Percentiles rank a stretch among this genome's conserved stretches.
phyloP scores from a whole-genome alignment of 2,888 invertebrate species.

The Emesis furor region DNA sequence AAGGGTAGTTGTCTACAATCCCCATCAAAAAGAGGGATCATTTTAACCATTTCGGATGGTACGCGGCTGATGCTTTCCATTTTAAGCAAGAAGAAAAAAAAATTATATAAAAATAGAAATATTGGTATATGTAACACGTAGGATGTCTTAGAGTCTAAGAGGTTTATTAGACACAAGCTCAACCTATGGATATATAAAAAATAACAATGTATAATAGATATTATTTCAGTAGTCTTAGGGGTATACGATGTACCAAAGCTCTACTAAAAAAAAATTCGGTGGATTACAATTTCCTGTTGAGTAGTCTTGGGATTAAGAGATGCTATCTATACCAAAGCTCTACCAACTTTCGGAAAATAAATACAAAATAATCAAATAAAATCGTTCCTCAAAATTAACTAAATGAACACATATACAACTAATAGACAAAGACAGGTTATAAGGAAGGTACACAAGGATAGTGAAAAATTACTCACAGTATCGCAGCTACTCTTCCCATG shows the following conservation, averaged over 20 bases:
- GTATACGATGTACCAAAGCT: too few relatives aligned
- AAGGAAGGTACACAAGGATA: not conserved
- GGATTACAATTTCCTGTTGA: too few relatives aligned
- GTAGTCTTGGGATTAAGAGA: not conserved
- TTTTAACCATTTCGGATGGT: constrained; percentile 29
- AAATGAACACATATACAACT: not conserved
- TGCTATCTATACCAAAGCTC: not conserved
- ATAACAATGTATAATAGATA: too few relatives aligned
- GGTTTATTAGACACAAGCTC: too few relatives aligned
- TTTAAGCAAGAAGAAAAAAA: too few relatives aligned
- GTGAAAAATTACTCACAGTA: not conserved
- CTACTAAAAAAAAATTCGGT: too few relatives aligned
- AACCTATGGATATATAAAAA: too few relatives aligned
- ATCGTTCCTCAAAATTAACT: not conserved
- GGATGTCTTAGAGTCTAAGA: not conserved
- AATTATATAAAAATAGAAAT: too few relatives aligned
- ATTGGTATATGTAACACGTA: constrained; percentile 1
- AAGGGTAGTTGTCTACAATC: constrained; percentile 28
- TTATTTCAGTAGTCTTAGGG: too few relatives aligned
- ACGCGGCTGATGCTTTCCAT: constrained; percentile 29
- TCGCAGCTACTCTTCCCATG: not conserved
- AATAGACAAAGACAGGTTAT: not conserved
- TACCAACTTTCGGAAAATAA: not conserved
- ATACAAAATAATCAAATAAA: too few relatives aligned
- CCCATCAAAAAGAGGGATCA: constrained; percentile 34